Evolutionary conservation across 2,888 invertebrate genomes (phyloP).

Genomic region (Apantesis nais): DNA sequence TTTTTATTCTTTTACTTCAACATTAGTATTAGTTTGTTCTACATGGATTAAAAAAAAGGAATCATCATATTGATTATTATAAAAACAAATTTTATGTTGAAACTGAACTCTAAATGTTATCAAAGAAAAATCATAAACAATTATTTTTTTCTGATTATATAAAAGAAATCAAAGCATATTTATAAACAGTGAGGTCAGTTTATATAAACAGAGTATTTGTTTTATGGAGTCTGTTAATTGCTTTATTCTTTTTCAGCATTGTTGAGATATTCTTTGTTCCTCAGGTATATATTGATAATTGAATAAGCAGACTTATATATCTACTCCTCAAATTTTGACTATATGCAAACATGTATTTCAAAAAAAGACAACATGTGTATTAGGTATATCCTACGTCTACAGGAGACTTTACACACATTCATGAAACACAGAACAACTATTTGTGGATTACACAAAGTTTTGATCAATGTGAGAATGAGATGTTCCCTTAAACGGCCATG

Average conservation of each 20-base stretch:
- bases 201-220: background rate
- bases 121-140: background rate
- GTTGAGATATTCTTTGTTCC: background rate
- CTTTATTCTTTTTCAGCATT: background rate
- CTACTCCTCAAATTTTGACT: too few relatives aligned
- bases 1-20: background rate
- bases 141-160: background rate
- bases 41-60: background rate
- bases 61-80: too few relatives aligned
- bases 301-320: too few relatives aligned
- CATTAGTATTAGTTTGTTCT: background rate
- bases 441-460: too few relatives aligned
- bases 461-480: too few relatives aligned
- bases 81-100: background rate
- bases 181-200: background rate
- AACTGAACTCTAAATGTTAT: background rate
- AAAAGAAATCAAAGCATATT: background rate
- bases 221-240: background rate
- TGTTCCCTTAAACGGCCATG: too few relatives aligned
- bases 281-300: background rate
- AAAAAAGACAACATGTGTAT: too few relatives aligned
- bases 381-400: too few relatives aligned
- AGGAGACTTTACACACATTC: too few relatives aligned
- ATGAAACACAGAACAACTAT: too few relatives aligned
- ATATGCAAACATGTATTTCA: too few relatives aligned